Conservation (phyloP, 2,888 invertebrate genomes). For the Celastrina argiolus region DNA sequence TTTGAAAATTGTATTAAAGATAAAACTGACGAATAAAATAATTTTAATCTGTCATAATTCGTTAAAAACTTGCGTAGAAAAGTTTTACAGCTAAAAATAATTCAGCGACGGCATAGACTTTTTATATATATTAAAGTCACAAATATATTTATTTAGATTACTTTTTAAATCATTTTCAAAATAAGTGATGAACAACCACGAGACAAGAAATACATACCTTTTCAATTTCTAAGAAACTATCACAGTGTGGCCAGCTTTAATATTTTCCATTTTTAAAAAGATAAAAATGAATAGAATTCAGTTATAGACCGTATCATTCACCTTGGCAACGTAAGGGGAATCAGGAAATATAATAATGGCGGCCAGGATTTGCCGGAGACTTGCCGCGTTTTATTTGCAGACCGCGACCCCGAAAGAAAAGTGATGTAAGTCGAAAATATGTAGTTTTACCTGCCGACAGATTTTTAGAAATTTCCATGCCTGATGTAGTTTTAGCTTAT, state of each 20-base stretch:
- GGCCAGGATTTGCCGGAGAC: constrained; percentile 51
- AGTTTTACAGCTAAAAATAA: too few species aligned
- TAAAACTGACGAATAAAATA: too few species aligned
- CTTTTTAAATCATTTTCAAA: too few species aligned
- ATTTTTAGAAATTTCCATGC: neutral
- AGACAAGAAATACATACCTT: too few species aligned
- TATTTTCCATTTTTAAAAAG: neutral
- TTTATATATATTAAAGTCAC: too few species aligned
- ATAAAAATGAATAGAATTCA: constrained; percentile 3
- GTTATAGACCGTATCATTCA: constrained; percentile 20
- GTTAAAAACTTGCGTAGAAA: too few species aligned
- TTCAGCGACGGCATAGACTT: too few species aligned
- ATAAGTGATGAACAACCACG: too few species aligned
- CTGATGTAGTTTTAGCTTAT: too few species aligned
- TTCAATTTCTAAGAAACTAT: neutral
- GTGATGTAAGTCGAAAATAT: constrained; percentile 32
- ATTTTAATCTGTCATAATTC: too few species aligned
- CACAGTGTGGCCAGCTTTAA: neutral
- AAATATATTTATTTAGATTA: too few species aligned
- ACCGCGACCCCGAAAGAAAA: constrained; percentile 43
- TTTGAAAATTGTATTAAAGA: too few species aligned
- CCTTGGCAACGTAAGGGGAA: constrained; percentile 36
- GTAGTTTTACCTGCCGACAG: neutral
- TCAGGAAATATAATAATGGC: constrained; percentile 69
- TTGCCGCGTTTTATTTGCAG: constrained; percentile 63